Percentiles rank a stretch among this genome's conserved stretches.
Conservation (phyloP, 2,113 vertebrate species). For the Indri indri region DNA sequence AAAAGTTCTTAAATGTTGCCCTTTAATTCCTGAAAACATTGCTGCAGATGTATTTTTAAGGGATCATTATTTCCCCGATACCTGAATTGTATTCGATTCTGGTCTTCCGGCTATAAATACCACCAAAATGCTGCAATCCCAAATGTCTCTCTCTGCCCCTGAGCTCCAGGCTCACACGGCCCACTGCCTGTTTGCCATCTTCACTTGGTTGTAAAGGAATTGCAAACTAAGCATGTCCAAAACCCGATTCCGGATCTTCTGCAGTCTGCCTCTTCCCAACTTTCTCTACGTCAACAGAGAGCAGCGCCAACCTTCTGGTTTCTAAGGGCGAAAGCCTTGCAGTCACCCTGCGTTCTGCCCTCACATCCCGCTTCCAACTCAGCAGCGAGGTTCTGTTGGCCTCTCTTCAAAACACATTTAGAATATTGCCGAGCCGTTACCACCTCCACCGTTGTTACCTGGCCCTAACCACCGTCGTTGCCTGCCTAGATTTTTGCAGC, state of each 20-base stretch:
- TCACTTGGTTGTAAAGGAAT: not conserved
- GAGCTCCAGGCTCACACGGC: not conserved
- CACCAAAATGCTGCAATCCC: not conserved
- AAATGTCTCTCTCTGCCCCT: not conserved
- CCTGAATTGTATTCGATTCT: not conserved
- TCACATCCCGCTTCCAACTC: not conserved
- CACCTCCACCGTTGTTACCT: not conserved
- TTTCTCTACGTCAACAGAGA: not conserved
- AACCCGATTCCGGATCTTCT: not conserved
- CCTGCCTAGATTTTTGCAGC: not conserved
- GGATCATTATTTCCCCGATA: not conserved
- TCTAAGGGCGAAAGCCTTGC: not conserved
- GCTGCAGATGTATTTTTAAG: not conserved
- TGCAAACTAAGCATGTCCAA: not conserved
- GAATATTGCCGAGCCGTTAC: not conserved
- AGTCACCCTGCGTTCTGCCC: not conserved
- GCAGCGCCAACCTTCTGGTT: rapidly evolving
- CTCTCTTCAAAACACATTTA: not conserved
- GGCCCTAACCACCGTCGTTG: not conserved
- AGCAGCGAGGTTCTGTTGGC: not conserved
- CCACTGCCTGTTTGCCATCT: not conserved
- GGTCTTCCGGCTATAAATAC: not conserved
- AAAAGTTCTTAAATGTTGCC: not conserved
- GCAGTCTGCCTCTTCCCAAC: not conserved
- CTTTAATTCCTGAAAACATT: not conserved